These are phyloP conservation scores for Hyaena hyaena DNA, from an alignment of 2,113 vertebrate species.

Conservation along the genomic window DNA sequence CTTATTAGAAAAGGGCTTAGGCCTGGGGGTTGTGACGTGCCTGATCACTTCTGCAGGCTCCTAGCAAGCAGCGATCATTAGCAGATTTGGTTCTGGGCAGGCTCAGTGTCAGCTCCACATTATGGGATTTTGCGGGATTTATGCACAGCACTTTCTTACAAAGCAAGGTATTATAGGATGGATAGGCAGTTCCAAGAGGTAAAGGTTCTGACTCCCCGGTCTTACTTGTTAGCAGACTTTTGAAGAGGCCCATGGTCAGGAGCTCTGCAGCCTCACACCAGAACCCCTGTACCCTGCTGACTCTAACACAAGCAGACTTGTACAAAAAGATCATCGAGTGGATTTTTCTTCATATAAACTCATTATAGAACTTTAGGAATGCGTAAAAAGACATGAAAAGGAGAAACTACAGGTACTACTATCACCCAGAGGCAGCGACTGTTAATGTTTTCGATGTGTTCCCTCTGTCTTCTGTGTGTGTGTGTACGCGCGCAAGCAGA, in stretches of 20 bases:
- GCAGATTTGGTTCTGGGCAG: constrained; percentile 66
- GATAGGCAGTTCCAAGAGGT: constrained; percentile 60
- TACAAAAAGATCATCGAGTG: background rate
- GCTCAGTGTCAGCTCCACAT: constrained; percentile 48
- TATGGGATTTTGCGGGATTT: constrained; percentile 62
- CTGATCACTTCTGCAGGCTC: constrained; percentile 37
- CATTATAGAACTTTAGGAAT: background rate
- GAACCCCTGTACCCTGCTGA: background rate
- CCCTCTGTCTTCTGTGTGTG: background rate
- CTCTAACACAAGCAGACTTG: background rate
- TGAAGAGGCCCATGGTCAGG: background rate
- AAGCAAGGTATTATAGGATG: constrained; percentile 67
- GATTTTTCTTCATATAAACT: background rate
- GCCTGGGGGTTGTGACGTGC: background rate
- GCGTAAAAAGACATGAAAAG: background rate
- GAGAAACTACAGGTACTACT: background rate
- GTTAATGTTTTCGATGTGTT: fast-evolving
- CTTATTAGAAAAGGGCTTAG: constrained; percentile 57
- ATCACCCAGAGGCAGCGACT: background rate
- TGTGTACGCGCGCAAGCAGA: fast-evolving
- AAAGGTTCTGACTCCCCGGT: background rate
- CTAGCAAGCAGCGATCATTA: constrained; percentile 67
- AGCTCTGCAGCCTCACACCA: background rate
- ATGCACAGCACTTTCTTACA: constrained; percentile 72
- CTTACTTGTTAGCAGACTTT: background rate